Evolutionary conservation across 2,797 vertebrate genomes (phyloP), one percentile per base, ranked within the genome.

Genomic region (Bradypodion ventrale): DNA sequence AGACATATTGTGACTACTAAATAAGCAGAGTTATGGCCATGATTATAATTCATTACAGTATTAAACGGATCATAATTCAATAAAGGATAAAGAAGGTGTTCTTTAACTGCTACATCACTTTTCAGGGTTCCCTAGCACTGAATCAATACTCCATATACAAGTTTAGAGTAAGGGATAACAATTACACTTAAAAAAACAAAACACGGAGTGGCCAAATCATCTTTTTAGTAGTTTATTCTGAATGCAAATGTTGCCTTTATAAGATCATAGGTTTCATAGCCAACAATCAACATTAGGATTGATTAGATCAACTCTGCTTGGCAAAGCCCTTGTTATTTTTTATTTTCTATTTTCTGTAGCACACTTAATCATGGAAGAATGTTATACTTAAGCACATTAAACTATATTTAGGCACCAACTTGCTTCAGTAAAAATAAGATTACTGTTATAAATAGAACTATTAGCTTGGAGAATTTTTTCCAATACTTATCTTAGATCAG

Each of bases 331-430:
- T 65, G 42, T 78, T 74, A 32, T 35, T 21, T 72, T 62, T 63
- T 21, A 56, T 79, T 79, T 65, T 25, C 27, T 79, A 35, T 65
- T n/a, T 60, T 77, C 49, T 82, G n/a, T 83, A 84, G 56, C 42
- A 29, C 16, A 52, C 16, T 84, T 72, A 73, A 78, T 62, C 32
- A 60, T 81, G 29, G 8, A 49, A 62, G 52, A 78, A 78, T 84
- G 75, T 78, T 60, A 56, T 62, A 35, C 10, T 72, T 78, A 72
- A 56, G 32, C n/a, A 37, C 32, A 46, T 25, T 62, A 72, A 29
- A n/a, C 52, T 78, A 84, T 72, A 72, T 78, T 78, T 84, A 78
- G 25, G 2, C 60, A 52, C 27, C 46, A 42, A 2, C 35, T 65
- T 32, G 35, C 44, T 75, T 75, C 60, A 40, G n/a, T 78, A n/a